Evolutionary conservation across 2,888 invertebrate genomes (phyloP).

Genomic region (Rotaria socialis): DNA sequence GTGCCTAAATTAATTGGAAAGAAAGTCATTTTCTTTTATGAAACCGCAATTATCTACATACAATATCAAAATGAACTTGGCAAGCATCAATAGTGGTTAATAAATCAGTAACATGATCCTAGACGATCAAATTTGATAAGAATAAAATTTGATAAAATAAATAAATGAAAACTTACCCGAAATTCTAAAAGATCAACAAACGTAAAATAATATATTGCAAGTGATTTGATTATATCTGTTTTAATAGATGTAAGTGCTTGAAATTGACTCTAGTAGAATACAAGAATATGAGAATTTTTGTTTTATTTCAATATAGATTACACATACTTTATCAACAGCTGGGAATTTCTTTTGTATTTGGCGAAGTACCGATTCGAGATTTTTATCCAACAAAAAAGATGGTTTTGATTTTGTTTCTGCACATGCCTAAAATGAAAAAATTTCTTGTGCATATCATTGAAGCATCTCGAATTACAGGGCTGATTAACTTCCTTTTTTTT

Average conservation of each 20-base stretch:
- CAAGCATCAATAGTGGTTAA: constrained; percentile 90
- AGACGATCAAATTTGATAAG: constrained; percentile 46
- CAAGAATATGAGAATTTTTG: background rate
- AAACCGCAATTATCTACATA: constrained; percentile 55
- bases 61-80: constrained; percentile 85
- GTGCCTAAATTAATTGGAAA: constrained; percentile 62
- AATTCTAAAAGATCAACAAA: constrained; percentile 97
- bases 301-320: background rate
- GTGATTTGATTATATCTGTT: constrained; percentile 86
- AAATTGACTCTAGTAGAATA: constrained; percentile 61
- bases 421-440: constrained; percentile 68
- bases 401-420: constrained; percentile 97
- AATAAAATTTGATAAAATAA: background rate
- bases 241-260: constrained; percentile 76
- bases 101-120: constrained; percentile 63
- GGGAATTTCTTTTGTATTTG: constrained; percentile 90
- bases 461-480: too few species aligned
- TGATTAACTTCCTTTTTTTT: too few species aligned
- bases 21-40: background rate
- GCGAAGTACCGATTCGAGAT: constrained; percentile 90
- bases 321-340: constrained; percentile 69
- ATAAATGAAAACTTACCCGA: constrained; percentile 69
- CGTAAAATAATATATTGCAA: constrained; percentile 94
- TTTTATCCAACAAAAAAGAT: constrained; percentile 89
- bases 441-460: too few species aligned